Evolutionary conservation across 2,797 vertebrate species (phyloP).

Genomic region (Thripadectes ignobilis): DNA sequence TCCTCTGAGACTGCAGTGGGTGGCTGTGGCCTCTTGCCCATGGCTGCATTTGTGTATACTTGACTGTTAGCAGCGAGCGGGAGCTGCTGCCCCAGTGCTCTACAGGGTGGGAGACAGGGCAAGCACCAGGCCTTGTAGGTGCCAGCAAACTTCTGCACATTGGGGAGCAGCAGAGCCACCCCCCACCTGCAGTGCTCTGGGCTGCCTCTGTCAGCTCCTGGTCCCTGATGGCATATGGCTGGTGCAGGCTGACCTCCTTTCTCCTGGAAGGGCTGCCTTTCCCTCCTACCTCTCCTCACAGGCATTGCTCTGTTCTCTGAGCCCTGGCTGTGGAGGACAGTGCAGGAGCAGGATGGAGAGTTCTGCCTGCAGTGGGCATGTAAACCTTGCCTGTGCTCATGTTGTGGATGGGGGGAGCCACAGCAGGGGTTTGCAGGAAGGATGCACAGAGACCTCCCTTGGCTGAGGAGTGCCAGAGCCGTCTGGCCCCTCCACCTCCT

Average conservation of each 20-base stretch:
- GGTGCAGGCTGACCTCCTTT: background rate
- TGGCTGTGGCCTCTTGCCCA: background rate
- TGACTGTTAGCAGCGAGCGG: background rate
- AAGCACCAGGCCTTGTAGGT: background rate
- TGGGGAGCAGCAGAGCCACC: background rate
- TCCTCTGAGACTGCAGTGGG: rapidly evolving
- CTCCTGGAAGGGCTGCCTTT: background rate
- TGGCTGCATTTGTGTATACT: background rate
- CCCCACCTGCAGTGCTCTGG: background rate
- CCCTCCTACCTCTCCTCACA: background rate
- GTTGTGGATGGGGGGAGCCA: background rate
- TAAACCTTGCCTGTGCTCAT: background rate
- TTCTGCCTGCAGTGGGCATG: background rate
- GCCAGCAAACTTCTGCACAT: background rate
- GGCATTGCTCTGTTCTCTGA: background rate
- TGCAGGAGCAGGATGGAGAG: background rate
- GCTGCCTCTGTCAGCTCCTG: background rate
- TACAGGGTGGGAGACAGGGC: background rate
- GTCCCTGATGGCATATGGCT: background rate
- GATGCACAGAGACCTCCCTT: background rate
- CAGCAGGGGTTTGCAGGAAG: background rate
- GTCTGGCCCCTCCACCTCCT: background rate
- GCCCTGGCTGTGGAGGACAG: background rate
- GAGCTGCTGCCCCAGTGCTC: background rate
- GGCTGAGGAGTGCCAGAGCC: background rate